phyloP scores from a whole-genome alignment of 2,113 vertebrate species.

The Thinocorus orbignyianus region DNA sequence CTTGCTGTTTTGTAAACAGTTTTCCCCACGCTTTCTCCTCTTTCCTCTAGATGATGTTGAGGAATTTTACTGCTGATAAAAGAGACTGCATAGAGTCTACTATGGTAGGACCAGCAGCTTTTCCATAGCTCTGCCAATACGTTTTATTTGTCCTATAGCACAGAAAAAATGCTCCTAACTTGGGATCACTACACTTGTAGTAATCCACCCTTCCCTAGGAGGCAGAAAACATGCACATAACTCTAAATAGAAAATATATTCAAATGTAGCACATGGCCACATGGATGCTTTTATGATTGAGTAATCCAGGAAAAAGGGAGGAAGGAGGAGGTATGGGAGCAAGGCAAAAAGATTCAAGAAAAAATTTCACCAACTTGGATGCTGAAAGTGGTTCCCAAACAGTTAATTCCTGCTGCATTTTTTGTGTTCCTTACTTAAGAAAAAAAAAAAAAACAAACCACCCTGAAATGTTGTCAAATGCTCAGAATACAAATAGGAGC shows the following conservation, averaged over 20 bases:
- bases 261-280: background rate
- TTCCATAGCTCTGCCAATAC: background rate
- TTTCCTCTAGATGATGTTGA: background rate
- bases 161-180: background rate
- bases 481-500: fast-evolving
- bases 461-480: background rate
- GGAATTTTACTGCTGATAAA: background rate
- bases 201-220: background rate
- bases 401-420: background rate
- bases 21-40: background rate
- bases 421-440: background rate
- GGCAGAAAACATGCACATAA: background rate
- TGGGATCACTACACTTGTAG: background rate
- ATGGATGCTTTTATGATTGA: background rate
- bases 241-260: slow-evolving; percentile 12
- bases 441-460: background rate
- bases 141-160: background rate
- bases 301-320: background rate
- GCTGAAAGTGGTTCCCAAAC: background rate
- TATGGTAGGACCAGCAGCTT: background rate
- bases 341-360: background rate
- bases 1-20: slow-evolving; percentile 8
- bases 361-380: background rate
- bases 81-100: background rate
- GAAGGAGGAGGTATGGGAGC: background rate